Evolutionary conservation across 2,797 vertebrate genomes (phyloP).

Genomic region (Manis javanica): DNA sequence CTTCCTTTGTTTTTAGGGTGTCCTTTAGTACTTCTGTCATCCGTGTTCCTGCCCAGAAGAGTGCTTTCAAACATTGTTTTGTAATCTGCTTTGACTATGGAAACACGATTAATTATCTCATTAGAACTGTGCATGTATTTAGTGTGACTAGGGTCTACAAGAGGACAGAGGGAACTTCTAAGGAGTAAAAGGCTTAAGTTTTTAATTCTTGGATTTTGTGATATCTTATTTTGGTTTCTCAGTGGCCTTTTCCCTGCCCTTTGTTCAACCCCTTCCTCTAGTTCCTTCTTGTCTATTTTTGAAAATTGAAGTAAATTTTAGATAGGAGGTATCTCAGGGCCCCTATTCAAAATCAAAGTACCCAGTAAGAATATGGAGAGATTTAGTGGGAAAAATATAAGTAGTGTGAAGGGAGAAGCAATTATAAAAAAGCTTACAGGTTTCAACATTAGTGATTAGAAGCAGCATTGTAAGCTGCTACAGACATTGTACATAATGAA

Average conservation of each 20-base stretch:
- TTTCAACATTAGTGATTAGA: neutral
- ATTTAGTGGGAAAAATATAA: neutral
- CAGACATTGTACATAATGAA: neutral
- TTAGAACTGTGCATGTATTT: neutral
- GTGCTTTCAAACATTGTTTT: neutral
- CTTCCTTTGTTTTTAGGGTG: neutral
- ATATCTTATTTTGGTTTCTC: neutral
- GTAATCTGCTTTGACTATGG: neutral
- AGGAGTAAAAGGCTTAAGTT: neutral
- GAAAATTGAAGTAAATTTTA: constrained; percentile 37
- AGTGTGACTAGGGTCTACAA: neutral
- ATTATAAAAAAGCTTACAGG: neutral
- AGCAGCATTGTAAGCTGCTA: neutral
- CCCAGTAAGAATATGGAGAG: neutral
- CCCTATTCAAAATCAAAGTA: neutral
- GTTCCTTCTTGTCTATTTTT: neutral
- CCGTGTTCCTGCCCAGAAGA: neutral
- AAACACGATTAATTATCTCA: neutral
- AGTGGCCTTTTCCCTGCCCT: neutral
- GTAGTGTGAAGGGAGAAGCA: neutral
- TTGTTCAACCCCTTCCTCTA: accelerated
- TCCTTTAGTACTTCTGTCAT: neutral
- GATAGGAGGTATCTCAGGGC: neutral
- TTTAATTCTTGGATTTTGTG: constrained; percentile 13
- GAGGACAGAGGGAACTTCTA: neutral